These are phyloP conservation scores for Rhegmatorhina hoffmannsi DNA, from an alignment of 2,113 vertebrate genomes.

Conservation along the genomic window DNA sequence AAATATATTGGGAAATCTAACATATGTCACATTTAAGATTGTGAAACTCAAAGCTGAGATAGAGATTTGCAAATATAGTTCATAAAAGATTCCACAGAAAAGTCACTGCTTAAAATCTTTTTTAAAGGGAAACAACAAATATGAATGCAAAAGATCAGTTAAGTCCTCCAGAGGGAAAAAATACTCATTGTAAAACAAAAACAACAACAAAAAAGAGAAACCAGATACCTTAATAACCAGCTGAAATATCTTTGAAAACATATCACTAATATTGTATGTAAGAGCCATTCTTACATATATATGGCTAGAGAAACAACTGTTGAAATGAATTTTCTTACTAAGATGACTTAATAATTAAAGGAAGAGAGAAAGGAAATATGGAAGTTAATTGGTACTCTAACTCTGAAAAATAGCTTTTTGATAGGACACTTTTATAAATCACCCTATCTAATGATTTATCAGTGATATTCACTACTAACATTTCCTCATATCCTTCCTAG, in stretches of 20 bases:
- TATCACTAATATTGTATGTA: not conserved
- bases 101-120: not conserved
- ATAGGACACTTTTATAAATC: constrained; percentile 5
- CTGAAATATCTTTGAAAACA: not conserved
- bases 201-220: not conserved
- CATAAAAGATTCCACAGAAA: not conserved
- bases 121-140: not conserved
- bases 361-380: not conserved
- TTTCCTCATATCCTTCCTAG: not conserved
- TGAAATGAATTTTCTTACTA: not conserved
- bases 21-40: not conserved
- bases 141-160: not conserved
- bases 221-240: not conserved
- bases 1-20: not conserved
- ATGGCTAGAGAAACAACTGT: not conserved
- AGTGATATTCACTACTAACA: not conserved
- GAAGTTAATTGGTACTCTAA: not conserved
- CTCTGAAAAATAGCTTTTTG: constrained; percentile 19
- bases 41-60: not conserved
- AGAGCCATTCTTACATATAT: not conserved
- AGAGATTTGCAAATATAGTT: not conserved
- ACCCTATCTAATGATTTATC: not conserved
- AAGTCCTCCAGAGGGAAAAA: not conserved
- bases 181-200: not conserved
- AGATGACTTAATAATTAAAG: not conserved